Evolutionary conservation across 64 coral and sea anemone genomes (phyloP), one percentile per base, ranked within the genome.

Genomic region (Porites lutea): DNA sequence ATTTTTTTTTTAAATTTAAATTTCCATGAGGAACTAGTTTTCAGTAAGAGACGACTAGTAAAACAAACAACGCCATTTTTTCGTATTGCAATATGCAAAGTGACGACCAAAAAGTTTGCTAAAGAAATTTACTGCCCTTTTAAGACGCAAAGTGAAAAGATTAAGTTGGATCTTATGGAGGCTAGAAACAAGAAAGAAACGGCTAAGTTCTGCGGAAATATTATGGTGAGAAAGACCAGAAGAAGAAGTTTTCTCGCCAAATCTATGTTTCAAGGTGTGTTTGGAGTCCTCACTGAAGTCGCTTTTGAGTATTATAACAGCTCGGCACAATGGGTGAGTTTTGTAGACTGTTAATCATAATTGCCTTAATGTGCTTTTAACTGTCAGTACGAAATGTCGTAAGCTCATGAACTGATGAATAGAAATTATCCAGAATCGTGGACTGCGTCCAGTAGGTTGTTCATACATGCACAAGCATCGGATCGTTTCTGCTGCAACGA

Each of bases 241-340:
- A 89, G 88, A 76, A 55, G 88, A 2, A 97, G 92, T 46, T 94
- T 97, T 64, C 74, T 97, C 2, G 93, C 78, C 53, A 97, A 91
- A 75, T 62, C 88, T 11, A 16, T 77, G 18, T 97, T 97, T 19
- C 88, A 97, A 54, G 84, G 95, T 18, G 88, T 94, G 19, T 97
- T 97, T 77, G 95, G 95, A 19, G 95, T 97, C 58, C 85, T 97
- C 45, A 91, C 75, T 16, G 88, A 97, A 2, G 57, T 60, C 6
- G 65, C 79, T 8, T 94, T 97, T 83, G 87, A 87, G 19, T 97
- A 97, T 88, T 97, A 91, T 71, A 75, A 64, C 58, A 97, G 88
- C 67, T 97, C 95, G 15, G 52, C 75, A 59, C 92, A 89, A 5
- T 97, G 95, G 95, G 95, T 97, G 59, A 97, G 95, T 88, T 16